Evolutionary conservation across 2,888 invertebrate species (phyloP), one percentile per base, ranked within the genome.

Genomic region (Meiosimyza platycephala): DNA sequence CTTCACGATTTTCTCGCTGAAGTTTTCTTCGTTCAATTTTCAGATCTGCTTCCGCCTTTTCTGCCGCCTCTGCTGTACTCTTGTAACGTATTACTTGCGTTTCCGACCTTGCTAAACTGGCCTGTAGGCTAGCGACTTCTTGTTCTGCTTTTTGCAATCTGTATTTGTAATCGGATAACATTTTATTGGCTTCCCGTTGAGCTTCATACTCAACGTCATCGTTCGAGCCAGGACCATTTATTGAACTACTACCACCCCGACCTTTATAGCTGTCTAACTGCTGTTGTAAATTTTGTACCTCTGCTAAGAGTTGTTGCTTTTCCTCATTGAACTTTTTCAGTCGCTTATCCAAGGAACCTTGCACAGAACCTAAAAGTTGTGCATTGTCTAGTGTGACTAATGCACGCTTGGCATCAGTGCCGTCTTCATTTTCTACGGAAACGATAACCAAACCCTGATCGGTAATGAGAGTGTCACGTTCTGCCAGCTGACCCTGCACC

Each of bases 141-240:
- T 98, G 97, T 88, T 99, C 99, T 71, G 97, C 94, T 83, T 99
- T 98, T 88, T 98, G 98, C 82, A 98, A 91, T 83, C 97, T 95
- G 82, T 95, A 96, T 89, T 98, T 97, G 87, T 95, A 96, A 88
- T 99, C 99, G 68, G 95, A 93, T 80, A 96, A 90, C 80, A 94
- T 91, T 89, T 96, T 97, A 86, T 94, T 96, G 15, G 94, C 92
- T 88, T 99, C 99, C 89, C 96, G 89, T 88, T 93, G 93, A 76
- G 90, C 88, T 85, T 93, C 92, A 83, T 92, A 91, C 16, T 63
- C 70, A 76, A 90, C 88, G 47, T 70, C 70, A 80, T 91, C 90
- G 81, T 91, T 91, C 79, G 91, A 91, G 57, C 91, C 90, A 33
- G 90, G 89, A 18, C 90, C 90, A 80, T 90, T 90, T 74, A 92